phyloP scores from a whole-genome alignment of 2,888 invertebrate species.

The Ennomos quercinarius region DNA sequence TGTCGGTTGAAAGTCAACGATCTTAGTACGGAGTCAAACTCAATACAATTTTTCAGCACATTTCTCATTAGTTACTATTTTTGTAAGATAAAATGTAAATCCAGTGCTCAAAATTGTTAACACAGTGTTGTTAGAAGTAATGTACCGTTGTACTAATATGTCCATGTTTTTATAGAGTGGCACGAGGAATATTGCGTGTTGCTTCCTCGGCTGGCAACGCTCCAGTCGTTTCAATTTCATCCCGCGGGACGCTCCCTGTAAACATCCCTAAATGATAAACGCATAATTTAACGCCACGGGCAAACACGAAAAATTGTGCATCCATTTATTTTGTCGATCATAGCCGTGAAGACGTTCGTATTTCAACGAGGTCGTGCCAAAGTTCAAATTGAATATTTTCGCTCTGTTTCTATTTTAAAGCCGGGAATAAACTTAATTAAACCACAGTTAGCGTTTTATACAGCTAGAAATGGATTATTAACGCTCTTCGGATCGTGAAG shows the following conservation, averaged over 20 bases:
- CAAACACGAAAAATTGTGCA: constrained; percentile 77
- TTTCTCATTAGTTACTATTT: too few species aligned
- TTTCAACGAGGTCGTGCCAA: constrained; percentile 61
- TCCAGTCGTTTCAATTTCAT: constrained; percentile 84
- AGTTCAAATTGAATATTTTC: constrained; percentile 43
- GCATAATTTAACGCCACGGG: constrained; percentile 79
- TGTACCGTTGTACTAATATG: constrained; percentile 16
- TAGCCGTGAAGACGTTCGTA: constrained; percentile 69
- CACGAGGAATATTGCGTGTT: constrained; percentile 41
- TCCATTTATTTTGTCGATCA: constrained; percentile 74
- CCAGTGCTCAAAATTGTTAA: neutral
- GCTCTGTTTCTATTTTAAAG: constrained; percentile 28
- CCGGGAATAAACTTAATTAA: constrained; percentile 43
- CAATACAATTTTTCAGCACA: neutral
- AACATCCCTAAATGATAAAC: constrained; percentile 84
- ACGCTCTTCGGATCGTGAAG: constrained; percentile 57
- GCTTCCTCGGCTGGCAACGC: constrained; percentile 67
- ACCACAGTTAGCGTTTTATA: constrained; percentile 45
- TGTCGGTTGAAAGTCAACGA: constrained; percentile 31
- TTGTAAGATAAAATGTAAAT: too few species aligned
- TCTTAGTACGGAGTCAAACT: constrained; percentile 27
- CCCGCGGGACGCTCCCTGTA: constrained; percentile 74
- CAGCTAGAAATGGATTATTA: constrained; percentile 58
- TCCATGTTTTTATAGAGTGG: constrained; percentile 29
- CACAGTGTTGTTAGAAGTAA: constrained; percentile 13